These are phyloP conservation scores for Shargacucullia verbasci DNA, from an alignment of 2,888 invertebrate species.

Conservation along the genomic window DNA sequence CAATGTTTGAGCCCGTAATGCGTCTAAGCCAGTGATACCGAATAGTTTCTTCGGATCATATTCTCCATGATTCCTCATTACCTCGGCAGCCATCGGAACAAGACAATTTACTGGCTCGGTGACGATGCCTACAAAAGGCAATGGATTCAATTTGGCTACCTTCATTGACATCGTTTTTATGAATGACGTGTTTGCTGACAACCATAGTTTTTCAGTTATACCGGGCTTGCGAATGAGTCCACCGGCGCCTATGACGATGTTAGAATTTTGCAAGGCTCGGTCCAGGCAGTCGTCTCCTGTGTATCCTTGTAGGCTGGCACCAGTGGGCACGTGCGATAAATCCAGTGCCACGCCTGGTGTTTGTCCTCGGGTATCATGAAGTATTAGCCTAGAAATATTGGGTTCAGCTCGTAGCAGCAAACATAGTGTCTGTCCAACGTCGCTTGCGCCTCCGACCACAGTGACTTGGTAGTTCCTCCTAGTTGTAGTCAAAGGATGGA, in stretches of 20 bases:
- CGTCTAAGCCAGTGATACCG: conserved; percentile 93
- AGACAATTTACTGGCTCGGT: conserved; percentile 83
- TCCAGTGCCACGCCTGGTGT: conserved; percentile 81
- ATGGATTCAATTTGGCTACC: conserved; percentile 68
- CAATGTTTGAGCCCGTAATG: conserved; percentile 93
- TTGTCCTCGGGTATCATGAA: conserved; percentile 85
- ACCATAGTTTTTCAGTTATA: conserved; percentile 89
- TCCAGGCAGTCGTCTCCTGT: conserved; percentile 69
- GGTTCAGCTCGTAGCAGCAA: conserved; percentile 89
- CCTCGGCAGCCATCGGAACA: conserved; percentile 82
- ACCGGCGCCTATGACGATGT: conserved; percentile 91
- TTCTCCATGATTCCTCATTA: conserved; percentile 74
- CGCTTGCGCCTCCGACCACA: conserved; percentile 80
- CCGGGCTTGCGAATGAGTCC: conserved; percentile 90
- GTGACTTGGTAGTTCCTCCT: conserved; percentile 72
- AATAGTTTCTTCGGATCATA: conserved; percentile 91
- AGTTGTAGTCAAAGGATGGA: conserved; percentile 14
- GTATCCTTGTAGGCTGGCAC: conserved; percentile 69
- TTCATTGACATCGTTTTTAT: conserved; percentile 70
- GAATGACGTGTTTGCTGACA: conserved; percentile 83
- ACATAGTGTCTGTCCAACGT: conserved; percentile 87
- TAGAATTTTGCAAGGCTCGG: conserved; percentile 84
- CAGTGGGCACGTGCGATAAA: conserved; percentile 82
- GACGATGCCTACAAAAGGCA: conserved; percentile 80
- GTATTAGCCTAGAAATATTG: conserved; percentile 87